Evolutionary conservation across 2,113 vertebrate genomes (phyloP), one percentile per base, ranked within the genome.

Genomic region (Sphaerodactylus townsendi): DNA sequence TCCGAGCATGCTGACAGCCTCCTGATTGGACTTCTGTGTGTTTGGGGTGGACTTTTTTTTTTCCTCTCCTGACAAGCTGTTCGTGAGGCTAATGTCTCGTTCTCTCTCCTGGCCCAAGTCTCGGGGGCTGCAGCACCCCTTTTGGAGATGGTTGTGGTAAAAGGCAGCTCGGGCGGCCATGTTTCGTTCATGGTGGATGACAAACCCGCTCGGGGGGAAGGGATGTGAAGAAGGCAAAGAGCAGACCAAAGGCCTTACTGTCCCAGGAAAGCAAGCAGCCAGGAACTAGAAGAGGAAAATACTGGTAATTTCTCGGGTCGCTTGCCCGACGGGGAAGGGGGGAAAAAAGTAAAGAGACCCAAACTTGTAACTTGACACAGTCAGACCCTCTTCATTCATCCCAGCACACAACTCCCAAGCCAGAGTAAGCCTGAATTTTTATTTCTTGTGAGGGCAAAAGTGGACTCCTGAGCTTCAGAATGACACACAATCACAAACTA

Each of bases 1-100:
- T 93, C 87, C 89, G 87, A 83, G 93, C 87, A 88, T 95, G 93
- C 91, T 90, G 91, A 95, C 92, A 87, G 95, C 93, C 93, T 95
- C 95, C 95, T 94, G 93, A 76, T 94, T 95, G 92, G 76, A 79
- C 76, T 79, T 79, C 83, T 72, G 53, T 46, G 39, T 79, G 75
- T 48, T 62, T 78, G 48, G 56, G 76, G 68, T 65, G 66, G 74
- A 8, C 37, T 28, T 39, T 93, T 92, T 85, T 91, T 93, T 92
- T 91, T 93, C 91, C 91, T 92, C 90, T 94, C 94, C 91, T 94
- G 84, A 93, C 90, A 93, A 72, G 92, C 88, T 92, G 91, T 88
- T 93, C 92, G 76, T 92, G 93, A 81, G 92, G 91, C 94, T 93
- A 95, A 91, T 86, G 93, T 91, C 94, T 93, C 71, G 91, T 86